Base-by-base conservation (phyloP, 2,888 invertebrate species). In the Spilarctia lutea region DNA sequence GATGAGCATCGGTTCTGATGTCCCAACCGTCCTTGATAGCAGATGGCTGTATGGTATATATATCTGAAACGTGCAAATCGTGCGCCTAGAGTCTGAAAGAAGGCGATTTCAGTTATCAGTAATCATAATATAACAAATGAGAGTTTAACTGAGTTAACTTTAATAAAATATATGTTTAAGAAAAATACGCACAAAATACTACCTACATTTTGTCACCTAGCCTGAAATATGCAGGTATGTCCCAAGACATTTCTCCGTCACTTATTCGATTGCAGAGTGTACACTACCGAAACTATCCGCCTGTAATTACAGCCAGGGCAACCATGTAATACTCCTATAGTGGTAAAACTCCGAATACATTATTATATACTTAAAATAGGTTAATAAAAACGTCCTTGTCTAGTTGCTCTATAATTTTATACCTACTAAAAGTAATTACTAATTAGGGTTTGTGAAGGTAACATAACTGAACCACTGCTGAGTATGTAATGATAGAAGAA, bases 1-100 rank as follows among this genome's bases (percentile, higher is more conserved):
- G 76, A 80, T 82, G 75, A 75, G 73, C 83, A 81, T 81, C 79
- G 75, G 75, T 71, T 63, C 66, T 75, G 30, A 45, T 68, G 45
- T 30, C 68, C 68, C 63, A 30, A 30, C 30, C 63, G 18, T 18
- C 63, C 30, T 30, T 63, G 30, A 18, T 30, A 63, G 30, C 27
- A 63, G 30, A 63, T 18, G 18, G 18, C 30, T 63, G 30, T 18
- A 27, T 27, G 7, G 30, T 63, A 30, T 45, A 8, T 63, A 63
- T 63, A 30, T 30, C 2, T 18, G 8, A n/a, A 24, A n/a, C 52
- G n/a, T 56, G 52, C 52, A 56, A 56, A 39, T 39, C 11, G 39
- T 39, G 39, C 39, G 10, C 10, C 39, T 39, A 2, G 39, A 11
- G 11, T 39, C 11, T 39, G 8, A 39, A 39, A 0, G 11, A 39